phyloP scores from a whole-genome alignment of 2,797 vertebrate species.

The Simalia tracyae region DNA sequence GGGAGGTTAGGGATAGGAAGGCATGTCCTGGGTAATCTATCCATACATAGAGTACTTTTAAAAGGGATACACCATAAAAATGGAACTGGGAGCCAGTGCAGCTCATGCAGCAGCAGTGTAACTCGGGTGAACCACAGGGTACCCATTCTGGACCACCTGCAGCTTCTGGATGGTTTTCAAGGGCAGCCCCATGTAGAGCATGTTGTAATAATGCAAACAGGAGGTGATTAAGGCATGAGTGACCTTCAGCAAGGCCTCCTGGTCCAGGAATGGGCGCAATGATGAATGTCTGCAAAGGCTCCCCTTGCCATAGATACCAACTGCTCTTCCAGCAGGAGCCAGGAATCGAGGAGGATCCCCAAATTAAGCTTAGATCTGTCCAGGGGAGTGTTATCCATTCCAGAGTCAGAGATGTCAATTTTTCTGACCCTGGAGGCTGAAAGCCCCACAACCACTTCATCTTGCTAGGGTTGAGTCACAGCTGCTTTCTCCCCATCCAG shows the following conservation, averaged over 20 bases:
- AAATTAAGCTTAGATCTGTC: background rate
- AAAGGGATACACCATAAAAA: background rate
- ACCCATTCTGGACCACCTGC: background rate
- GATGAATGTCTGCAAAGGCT: background rate
- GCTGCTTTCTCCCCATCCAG: background rate
- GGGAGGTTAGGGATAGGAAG: background rate
- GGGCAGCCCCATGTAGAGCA: background rate
- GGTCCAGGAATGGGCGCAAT: background rate
- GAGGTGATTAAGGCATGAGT: background rate
- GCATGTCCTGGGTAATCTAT: background rate
- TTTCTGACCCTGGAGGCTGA: background rate
- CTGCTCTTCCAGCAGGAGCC: background rate
- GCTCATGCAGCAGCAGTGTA: background rate
- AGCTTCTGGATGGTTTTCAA: background rate
- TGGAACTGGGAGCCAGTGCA: background rate
- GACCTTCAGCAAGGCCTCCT: background rate
- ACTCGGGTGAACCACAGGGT: background rate
- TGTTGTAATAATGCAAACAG: background rate
- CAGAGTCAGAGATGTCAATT: background rate
- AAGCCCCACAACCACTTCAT: background rate
- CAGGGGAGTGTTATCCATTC: background rate
- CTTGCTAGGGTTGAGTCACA: background rate
- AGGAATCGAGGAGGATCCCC: too few relatives aligned
- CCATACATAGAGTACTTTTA: background rate
- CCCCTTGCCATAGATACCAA: background rate